Percentiles rank a stretch among this genome's conserved stretches.
These are phyloP conservation scores for Scrobipalpa atriplicella DNA, from an alignment of 2,888 invertebrate species.

Conservation along the genomic window DNA sequence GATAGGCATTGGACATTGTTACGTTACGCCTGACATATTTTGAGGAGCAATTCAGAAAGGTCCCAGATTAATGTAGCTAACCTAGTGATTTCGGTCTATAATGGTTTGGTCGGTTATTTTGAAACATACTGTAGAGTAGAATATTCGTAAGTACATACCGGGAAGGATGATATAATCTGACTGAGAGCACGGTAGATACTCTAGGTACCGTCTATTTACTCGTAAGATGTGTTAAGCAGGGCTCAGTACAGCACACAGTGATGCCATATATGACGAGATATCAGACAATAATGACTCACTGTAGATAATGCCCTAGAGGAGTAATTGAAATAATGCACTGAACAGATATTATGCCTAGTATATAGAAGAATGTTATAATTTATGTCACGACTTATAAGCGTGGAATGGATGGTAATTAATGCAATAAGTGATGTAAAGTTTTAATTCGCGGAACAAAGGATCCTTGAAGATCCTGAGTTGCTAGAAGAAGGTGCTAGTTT, in stretches of 20 bases:
- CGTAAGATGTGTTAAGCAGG: constrained; percentile 20
- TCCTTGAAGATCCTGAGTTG: too few species aligned
- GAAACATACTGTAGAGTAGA: background rate
- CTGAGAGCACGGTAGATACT: background rate
- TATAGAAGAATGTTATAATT: constrained; percentile 8
- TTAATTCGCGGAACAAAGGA: background rate
- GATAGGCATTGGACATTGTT: too few species aligned
- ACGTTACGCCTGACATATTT: too few species aligned
- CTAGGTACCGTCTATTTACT: background rate
- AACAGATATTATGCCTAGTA: background rate
- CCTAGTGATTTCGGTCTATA: background rate
- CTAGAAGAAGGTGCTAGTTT: background rate
- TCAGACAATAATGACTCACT: constrained; percentile 48
- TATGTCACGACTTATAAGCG: background rate
- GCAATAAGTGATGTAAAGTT: background rate
- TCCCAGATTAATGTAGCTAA: background rate
- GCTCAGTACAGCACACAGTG: constrained; percentile 21
- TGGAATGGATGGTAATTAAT: background rate
- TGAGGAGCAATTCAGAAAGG: too few species aligned
- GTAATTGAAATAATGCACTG: constrained; percentile 40
- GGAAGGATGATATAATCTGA: background rate
- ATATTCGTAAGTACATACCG: background rate
- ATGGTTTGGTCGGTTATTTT: background rate
- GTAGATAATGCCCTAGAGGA: constrained; percentile 46
- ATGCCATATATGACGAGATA: constrained; percentile 38